Evolutionary conservation across 2,888 invertebrate genomes (phyloP), one percentile per base, ranked within the genome.

Genomic region (Erebia aethiops): DNA sequence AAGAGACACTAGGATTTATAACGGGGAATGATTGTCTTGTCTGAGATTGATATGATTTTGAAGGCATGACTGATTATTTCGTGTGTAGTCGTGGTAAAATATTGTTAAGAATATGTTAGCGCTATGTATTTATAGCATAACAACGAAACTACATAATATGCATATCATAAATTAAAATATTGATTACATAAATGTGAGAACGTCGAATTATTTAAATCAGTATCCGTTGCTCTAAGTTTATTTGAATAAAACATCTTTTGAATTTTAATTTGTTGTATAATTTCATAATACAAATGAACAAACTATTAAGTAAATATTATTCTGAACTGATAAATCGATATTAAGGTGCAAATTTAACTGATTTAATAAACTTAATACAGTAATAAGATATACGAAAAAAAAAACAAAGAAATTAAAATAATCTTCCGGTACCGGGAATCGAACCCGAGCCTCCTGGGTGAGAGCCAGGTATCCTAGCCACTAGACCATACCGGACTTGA

Each of bases 381-480:
- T 2, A 49, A 26, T 10, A 26, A 52, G 16, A n/a, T n/a, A n/a
- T n/a, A n/a, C 51, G 2, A 7, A n/a, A 16, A 52, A 16, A 8
- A 0, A 16, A 9, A 1, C 1, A 16, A 52, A 52, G 2, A 52
- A 9, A 2, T 16, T 52, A 57, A 56, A 67, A 64, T 51, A 51
- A 14, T 0, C 76, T 94, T 94, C 94, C 94, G 94, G 93, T 94
- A 95, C 95, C 95, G 94, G 95, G 95, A 95, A 95, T 95, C 95
- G 95, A 95, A 95, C 95, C 95, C 95, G 95, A 95, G 95, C 95
- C 95, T 95, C 95, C 95, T 95, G 94, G 94, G 94, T 95, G 95
- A 95, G 94, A 95, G 94, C 95, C 94, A 95, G 94, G 94, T 94
- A 95, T 95, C 94, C 94, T 95, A 94, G 94, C 94, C 94, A 94